Conservation (phyloP, 1,140 invertebrate genomes). For the Ceratitis capitata region DNA sequence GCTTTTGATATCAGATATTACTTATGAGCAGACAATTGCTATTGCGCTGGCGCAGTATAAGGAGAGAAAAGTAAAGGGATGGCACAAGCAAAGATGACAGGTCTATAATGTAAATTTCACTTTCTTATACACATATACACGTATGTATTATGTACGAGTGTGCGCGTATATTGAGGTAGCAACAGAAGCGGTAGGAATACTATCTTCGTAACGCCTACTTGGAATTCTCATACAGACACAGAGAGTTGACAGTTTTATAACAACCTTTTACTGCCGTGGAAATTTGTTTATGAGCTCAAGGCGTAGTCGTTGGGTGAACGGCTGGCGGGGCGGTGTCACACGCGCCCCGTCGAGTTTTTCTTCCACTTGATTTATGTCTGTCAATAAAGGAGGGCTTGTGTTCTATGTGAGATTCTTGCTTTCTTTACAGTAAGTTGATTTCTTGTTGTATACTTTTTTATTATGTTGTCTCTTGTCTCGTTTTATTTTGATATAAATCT, state of each 20-base stretch:
- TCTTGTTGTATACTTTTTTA: background rate
- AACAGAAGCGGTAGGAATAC: background rate
- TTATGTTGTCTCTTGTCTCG: background rate
- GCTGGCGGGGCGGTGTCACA: background rate
- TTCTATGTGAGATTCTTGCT: background rate
- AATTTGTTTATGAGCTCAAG: conserved; percentile 13
- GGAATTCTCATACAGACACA: background rate
- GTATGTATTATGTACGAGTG: no score
- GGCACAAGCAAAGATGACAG: background rate
- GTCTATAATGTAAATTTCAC: background rate
- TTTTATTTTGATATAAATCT: background rate
- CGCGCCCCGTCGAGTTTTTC: conserved; percentile 17
- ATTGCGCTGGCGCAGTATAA: background rate
- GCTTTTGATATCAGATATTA: background rate
- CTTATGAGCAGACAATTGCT: background rate
- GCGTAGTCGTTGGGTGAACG: background rate
- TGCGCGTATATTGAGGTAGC: background rate
- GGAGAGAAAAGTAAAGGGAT: background rate
- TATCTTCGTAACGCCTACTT: background rate
- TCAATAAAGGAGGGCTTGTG: background rate
- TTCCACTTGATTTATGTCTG: conserved; percentile 2
- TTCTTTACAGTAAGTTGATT: background rate
- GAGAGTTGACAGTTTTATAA: background rate
- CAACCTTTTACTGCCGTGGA: background rate
- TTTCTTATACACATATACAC: no score